Percentiles rank a stretch among this genome's conserved stretches.
These are phyloP conservation scores for Enteromius viviparus DNA, from an alignment of 2,797 vertebrate genomes.

Conservation along the genomic window DNA sequence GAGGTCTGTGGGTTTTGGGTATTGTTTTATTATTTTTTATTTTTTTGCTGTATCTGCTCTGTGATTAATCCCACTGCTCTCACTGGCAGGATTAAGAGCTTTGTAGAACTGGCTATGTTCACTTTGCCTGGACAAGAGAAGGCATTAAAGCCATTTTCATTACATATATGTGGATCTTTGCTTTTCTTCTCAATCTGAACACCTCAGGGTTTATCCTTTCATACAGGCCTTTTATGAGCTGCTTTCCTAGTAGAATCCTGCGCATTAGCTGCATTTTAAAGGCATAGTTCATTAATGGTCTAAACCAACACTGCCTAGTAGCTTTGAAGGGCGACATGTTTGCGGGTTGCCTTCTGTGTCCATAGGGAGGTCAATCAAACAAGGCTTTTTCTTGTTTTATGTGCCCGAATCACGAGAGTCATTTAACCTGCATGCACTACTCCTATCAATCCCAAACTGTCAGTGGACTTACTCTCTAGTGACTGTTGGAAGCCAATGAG, in stretches of 20 bases:
- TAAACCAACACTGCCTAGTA: constrained; percentile 45
- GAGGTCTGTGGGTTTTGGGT: constrained; percentile 63
- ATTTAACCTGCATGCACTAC: constrained; percentile 11
- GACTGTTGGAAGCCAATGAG: not conserved
- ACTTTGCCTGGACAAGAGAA: constrained; percentile 72
- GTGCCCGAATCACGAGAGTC: not conserved
- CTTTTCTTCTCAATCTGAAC: constrained; percentile 53
- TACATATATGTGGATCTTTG: constrained; percentile 66
- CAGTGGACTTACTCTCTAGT: not conserved
- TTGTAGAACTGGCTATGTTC: constrained; percentile 73
- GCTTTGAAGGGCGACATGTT: not conserved
- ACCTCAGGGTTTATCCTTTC: constrained; percentile 53
- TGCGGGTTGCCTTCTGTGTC: constrained; percentile 56
- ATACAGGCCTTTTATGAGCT: constrained; percentile 44
- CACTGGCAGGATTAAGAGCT: constrained; percentile 79
- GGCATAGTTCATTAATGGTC: constrained; percentile 70
- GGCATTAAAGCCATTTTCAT: constrained; percentile 69
- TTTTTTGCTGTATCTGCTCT: constrained; percentile 69
- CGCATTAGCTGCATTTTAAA: constrained; percentile 62
- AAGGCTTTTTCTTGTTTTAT: not conserved
- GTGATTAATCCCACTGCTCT: constrained; percentile 75
- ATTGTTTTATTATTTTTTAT: constrained; percentile 52
- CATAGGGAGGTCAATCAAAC: not conserved
- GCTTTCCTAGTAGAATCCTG: constrained; percentile 61
- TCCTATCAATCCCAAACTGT: constrained; percentile 6